Conservation (phyloP, 53 echinoderm and acorn worm genomes). For the Paelopatides confundens region DNA sequence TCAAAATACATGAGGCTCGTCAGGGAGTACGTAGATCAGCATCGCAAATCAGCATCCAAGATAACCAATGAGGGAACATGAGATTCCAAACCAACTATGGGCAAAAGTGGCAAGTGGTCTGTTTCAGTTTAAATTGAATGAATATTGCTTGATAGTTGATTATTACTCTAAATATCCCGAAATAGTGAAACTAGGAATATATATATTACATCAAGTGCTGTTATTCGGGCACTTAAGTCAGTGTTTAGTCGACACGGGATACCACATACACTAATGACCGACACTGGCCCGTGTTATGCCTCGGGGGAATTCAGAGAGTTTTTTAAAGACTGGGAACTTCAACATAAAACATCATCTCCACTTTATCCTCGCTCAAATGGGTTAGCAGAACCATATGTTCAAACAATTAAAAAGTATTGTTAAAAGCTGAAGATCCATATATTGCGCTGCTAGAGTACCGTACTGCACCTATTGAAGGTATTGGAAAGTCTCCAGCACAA, state of each 20-base stretch:
- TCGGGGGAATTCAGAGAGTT: neutral
- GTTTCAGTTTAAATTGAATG: neutral
- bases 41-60: conserved; percentile 28
- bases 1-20: conserved; percentile 11
- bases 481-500: conserved; percentile 12
- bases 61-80: conserved; percentile 12
- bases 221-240: neutral
- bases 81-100: conserved; percentile 12
- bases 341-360: neutral
- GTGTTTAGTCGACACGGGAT: conserved; percentile 3
- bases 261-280: neutral
- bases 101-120: conserved; percentile 38
- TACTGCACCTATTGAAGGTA: neutral
- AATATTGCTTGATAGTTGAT: neutral
- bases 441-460: conserved; percentile 20
- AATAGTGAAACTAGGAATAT: neutral
- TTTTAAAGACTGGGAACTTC: neutral
- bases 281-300: neutral
- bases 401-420: conserved; percentile 15
- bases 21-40: neutral
- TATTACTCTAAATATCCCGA: conserved; percentile 24
- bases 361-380: conserved; percentile 28
- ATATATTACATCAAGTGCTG: neutral
- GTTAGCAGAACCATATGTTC: conserved; percentile 61
- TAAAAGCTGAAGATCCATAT: conserved; percentile 32